These are phyloP conservation scores for Delphinus delphis DNA, from an alignment of 2,113 vertebrate genomes.

Conservation along the genomic window DNA sequence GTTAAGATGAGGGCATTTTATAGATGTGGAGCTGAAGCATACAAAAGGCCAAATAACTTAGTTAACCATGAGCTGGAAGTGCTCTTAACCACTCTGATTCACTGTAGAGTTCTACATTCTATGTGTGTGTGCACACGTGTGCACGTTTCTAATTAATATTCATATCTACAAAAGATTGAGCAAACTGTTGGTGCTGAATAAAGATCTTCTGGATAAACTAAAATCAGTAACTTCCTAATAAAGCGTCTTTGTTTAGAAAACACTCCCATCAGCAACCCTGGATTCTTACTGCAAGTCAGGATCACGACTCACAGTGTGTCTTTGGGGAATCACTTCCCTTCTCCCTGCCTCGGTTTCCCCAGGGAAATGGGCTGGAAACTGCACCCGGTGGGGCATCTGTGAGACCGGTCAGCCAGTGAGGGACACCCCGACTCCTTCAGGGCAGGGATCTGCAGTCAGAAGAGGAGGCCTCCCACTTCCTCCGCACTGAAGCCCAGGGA, in stretches of 20 bases:
- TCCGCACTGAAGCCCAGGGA: background rate
- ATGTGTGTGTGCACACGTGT: background rate
- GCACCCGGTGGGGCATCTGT: background rate
- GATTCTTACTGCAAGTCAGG: background rate
- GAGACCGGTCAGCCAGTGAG: background rate
- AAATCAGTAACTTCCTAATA: background rate
- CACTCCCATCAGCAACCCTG: rapidly evolving
- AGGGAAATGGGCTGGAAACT: background rate
- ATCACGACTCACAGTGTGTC: rapidly evolving
- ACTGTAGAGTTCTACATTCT: rapidly evolving
- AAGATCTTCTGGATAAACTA: background rate
- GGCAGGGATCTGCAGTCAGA: background rate
- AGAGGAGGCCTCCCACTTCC: background rate
- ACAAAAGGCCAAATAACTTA: background rate
- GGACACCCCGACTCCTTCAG: background rate
- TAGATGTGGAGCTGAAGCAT: background rate
- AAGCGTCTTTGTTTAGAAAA: background rate
- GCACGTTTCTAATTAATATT: background rate
- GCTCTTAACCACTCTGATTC: background rate
- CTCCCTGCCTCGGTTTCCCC: background rate
- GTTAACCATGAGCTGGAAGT: background rate
- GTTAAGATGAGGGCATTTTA: background rate
- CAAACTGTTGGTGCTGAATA: background rate
- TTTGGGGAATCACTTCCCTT: background rate
- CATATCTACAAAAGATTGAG: background rate